phyloP scores from a whole-genome alignment of 2,888 invertebrate species.

The Octonoba sinensis region DNA sequence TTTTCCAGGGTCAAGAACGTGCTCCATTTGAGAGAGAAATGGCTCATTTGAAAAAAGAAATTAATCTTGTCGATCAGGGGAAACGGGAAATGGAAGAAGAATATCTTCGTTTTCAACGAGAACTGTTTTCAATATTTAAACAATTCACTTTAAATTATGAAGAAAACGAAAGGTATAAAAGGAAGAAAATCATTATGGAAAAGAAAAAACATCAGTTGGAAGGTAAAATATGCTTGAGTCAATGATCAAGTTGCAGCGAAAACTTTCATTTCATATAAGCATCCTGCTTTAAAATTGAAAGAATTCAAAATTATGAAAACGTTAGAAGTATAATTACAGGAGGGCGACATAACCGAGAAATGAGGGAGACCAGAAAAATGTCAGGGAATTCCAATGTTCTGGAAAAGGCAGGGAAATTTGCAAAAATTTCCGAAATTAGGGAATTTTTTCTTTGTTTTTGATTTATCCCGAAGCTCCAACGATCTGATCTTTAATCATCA shows the following conservation, averaged over 20 bases:
- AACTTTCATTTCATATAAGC: background rate
- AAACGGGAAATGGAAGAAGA: conserved; percentile 51
- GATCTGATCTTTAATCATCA: too few species aligned
- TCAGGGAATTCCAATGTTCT: too few species aligned
- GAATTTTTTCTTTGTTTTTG: too few species aligned
- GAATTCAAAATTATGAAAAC: too few species aligned
- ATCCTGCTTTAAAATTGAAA: too few species aligned
- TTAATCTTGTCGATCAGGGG: conserved; percentile 31
- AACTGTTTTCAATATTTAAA: conserved; percentile 40
- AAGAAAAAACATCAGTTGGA: conserved; percentile 49
- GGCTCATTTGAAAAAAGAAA: conserved; percentile 37
- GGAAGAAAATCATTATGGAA: conserved; percentile 39
- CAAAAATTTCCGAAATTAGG: too few species aligned
- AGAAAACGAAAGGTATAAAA: conserved; percentile 43
- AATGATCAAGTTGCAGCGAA: too few species aligned
- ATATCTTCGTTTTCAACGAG: conserved; percentile 35
- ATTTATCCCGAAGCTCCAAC: too few species aligned
- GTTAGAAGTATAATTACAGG: too few species aligned
- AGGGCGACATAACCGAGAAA: too few species aligned
- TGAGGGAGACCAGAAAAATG: too few species aligned
- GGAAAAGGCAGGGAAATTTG: too few species aligned
- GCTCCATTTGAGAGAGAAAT: conserved; percentile 51
- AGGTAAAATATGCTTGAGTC: conserved; percentile 12
- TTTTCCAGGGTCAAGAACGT: conserved; percentile 47
- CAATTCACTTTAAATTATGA: conserved; percentile 26